A percentile compares a stretch with the other conserved stretches of the same genome.
These are phyloP conservation scores for Perognathus longimembris DNA, from an alignment of 2,113 vertebrate genomes.

Conservation along the genomic window DNA sequence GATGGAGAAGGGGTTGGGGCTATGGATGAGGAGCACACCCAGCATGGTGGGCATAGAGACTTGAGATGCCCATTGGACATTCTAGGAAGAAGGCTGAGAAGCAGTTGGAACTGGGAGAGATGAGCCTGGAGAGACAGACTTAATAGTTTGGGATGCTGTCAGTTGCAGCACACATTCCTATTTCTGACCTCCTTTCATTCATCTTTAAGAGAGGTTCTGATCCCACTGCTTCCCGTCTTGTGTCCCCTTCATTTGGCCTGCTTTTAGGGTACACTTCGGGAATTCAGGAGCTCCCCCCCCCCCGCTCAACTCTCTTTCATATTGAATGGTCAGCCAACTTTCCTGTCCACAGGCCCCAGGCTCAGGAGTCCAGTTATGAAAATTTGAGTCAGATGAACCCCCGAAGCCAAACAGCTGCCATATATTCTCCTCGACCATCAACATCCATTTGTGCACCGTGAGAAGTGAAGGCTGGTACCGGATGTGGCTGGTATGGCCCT, in stretches of 20 bases:
- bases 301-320: not conserved
- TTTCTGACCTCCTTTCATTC: not conserved
- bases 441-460: not conserved
- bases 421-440: not conserved
- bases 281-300: not conserved
- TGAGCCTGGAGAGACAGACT: not conserved
- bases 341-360: slow-evolving; percentile 79
- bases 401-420: not conserved
- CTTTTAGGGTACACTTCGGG: not conserved
- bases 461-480: not conserved
- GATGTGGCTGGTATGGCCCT: not conserved
- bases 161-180: not conserved
- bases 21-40: rapidly evolving
- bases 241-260: not conserved
- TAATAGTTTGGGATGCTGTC: not conserved
- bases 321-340: not conserved
- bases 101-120: not conserved
- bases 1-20: no score
- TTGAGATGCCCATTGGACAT: not conserved
- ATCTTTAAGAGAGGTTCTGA: not conserved
- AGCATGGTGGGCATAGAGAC: not conserved
- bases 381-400: slow-evolving; percentile 79
- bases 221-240: no score
- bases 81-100: not conserved
- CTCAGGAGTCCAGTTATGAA: slow-evolving; percentile 86